Evolutionary conservation across 1,140 invertebrate genomes (phyloP).

Genomic region (Bombus confusus): DNA sequence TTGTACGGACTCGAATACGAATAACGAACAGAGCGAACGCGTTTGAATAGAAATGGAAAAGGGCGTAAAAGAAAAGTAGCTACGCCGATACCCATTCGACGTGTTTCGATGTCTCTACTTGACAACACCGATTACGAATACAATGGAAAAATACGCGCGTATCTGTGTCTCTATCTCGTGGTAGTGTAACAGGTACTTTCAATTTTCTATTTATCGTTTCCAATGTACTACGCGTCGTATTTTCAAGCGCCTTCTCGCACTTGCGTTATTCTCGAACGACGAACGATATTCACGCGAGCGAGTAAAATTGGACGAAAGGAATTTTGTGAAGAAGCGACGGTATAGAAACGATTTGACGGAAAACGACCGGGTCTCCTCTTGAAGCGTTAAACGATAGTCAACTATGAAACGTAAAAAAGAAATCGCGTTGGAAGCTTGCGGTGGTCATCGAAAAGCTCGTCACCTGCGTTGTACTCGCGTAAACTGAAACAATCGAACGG

Average conservation of each 20-base stretch:
- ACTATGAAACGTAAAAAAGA: not conserved
- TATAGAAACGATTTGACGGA: not conserved
- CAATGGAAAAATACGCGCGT: too few relatives aligned
- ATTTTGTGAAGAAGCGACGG: not conserved
- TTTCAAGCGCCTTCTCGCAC: not conserved
- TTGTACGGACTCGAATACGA: too few relatives aligned
- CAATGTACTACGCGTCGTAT: not conserved
- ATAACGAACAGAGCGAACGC: too few relatives aligned
- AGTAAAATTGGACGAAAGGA: not conserved
- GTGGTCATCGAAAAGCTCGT: conserved; percentile 2
- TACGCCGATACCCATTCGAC: too few relatives aligned
- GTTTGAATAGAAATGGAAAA: too few relatives aligned
- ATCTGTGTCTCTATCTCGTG: too few relatives aligned
- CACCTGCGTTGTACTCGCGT: not conserved
- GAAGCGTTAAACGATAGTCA: not conserved
- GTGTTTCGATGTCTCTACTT: too few relatives aligned
- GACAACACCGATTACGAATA: too few relatives aligned
- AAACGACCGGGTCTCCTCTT: not conserved
- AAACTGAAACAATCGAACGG: not conserved
- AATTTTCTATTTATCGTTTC: not conserved
- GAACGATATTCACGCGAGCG: not conserved
- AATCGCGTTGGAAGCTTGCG: not conserved
- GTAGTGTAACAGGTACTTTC: not conserved
- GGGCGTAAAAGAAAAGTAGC: too few relatives aligned
- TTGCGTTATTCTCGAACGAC: not conserved